Evolutionary conservation across 2,113 vertebrate species (phyloP).

Genomic region (Semnornis frantzii): DNA sequence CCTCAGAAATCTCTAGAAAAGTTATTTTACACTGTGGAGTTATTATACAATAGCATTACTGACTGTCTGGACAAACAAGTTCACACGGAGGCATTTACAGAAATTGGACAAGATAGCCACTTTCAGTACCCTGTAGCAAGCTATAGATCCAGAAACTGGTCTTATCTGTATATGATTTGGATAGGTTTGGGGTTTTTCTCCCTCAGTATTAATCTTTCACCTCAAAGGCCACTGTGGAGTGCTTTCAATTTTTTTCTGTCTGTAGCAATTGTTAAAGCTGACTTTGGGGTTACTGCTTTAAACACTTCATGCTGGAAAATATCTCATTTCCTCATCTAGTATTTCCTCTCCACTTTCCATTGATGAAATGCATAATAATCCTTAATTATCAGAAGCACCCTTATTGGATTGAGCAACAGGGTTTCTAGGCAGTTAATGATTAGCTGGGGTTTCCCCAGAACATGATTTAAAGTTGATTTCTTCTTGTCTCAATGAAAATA

Average conservation of each 20-base stretch:
- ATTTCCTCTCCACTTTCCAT: not conserved
- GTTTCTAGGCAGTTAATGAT: not conserved
- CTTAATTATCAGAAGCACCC: not conserved
- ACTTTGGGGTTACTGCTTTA: slow-evolving; percentile 9
- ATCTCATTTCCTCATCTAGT: not conserved
- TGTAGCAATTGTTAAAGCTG: not conserved
- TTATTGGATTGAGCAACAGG: not conserved
- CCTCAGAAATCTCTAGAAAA: not conserved
- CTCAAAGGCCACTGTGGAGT: slow-evolving; percentile 30
- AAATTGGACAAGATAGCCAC: not conserved
- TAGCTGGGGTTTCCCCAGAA: not conserved
- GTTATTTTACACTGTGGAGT: not conserved
- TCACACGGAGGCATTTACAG: not conserved
- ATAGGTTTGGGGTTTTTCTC: not conserved
- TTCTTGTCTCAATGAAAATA: not conserved
- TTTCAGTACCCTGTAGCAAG: not conserved
- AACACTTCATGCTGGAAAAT: not conserved
- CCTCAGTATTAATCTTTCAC: not conserved
- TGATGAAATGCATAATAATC: not conserved
- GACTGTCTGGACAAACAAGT: not conserved
- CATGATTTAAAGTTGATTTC: not conserved
- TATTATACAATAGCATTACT: not conserved
- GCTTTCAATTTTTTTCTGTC: slow-evolving; percentile 23
- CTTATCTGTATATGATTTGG: not conserved
- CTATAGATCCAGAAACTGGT: not conserved